Conservation (phyloP, 2,888 invertebrate species). For the Geophilus truncorum region DNA sequence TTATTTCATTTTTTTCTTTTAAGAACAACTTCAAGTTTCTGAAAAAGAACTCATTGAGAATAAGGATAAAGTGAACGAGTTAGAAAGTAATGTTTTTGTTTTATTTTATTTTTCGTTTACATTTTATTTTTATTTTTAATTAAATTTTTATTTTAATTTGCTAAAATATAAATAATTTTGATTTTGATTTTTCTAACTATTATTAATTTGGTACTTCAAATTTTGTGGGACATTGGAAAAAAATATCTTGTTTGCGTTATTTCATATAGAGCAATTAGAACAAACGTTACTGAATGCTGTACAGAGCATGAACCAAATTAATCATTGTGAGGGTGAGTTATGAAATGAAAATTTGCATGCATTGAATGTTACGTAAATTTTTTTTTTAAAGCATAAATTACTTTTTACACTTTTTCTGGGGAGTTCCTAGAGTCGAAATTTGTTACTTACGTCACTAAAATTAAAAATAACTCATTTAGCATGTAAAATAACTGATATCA, state of each 20-base stretch:
- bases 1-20: slow-evolving; percentile 35
- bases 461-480: neutral
- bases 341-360: slow-evolving; percentile 18
- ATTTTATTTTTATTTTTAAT: neutral
- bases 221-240: neutral
- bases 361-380: neutral
- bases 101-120: too few relatives aligned
- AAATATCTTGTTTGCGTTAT: slow-evolving; percentile 5
- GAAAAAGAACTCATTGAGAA: slow-evolving; percentile 47
- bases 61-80: slow-evolving; percentile 44
- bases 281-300: slow-evolving; percentile 44
- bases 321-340: slow-evolving; percentile 36
- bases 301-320: slow-evolving; percentile 47
- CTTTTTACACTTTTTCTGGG: neutral
- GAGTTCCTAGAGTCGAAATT: too few relatives aligned
- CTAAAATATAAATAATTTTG: neutral
- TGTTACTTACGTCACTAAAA: too few relatives aligned
- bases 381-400: neutral
- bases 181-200: too few relatives aligned
- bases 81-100: slow-evolving; percentile 45
- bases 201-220: neutral
- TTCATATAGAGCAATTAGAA: slow-evolving; percentile 44
- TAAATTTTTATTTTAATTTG: neutral
- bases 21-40: slow-evolving; percentile 47
- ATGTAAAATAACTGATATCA: too few relatives aligned